A percentile compares a stretch with the other conserved stretches of the same genome.
Evolutionary conservation across 2,888 invertebrate species (phyloP).

Genomic region (Tachina lurida): DNA sequence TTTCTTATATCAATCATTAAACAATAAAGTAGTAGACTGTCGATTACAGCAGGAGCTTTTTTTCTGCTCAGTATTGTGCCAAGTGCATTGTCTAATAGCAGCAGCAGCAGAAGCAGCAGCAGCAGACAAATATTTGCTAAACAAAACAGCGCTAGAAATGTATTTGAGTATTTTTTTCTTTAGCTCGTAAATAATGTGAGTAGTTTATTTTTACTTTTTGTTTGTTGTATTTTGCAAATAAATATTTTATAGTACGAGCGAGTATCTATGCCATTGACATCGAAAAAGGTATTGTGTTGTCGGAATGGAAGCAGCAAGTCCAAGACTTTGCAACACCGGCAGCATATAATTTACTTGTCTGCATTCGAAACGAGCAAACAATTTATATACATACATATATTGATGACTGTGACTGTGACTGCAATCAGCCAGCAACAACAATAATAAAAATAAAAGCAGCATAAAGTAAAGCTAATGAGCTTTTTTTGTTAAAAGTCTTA

Average conservation of each 20-base stretch:
- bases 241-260: constrained; percentile 57
- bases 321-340: constrained; percentile 30
- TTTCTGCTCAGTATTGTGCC: constrained; percentile 38
- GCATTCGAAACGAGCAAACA: constrained; percentile 42
- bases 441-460: constrained; percentile 37
- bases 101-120: constrained; percentile 15
- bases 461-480: constrained; percentile 61
- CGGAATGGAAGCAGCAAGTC: constrained; percentile 41
- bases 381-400: constrained; percentile 3
- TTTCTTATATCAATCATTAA: constrained; percentile 62
- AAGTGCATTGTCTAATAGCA: constrained; percentile 58
- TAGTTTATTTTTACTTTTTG: background rate
- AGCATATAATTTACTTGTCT: constrained; percentile 67
- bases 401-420: constrained; percentile 56
- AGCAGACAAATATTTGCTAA: constrained; percentile 58
- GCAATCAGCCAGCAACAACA: constrained; percentile 31
- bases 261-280: constrained; percentile 67
- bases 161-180: constrained; percentile 29
- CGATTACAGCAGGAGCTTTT: constrained; percentile 13
- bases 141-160: constrained; percentile 53
- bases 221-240: constrained; percentile 32
- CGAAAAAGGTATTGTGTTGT: constrained; percentile 58
- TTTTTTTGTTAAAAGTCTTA: constrained; percentile 46
- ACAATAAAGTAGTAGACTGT: constrained; percentile 51
- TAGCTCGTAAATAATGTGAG: background rate